Conservation (phyloP, 1,140 invertebrate genomes). For the Scylla paramamosain region DNA sequence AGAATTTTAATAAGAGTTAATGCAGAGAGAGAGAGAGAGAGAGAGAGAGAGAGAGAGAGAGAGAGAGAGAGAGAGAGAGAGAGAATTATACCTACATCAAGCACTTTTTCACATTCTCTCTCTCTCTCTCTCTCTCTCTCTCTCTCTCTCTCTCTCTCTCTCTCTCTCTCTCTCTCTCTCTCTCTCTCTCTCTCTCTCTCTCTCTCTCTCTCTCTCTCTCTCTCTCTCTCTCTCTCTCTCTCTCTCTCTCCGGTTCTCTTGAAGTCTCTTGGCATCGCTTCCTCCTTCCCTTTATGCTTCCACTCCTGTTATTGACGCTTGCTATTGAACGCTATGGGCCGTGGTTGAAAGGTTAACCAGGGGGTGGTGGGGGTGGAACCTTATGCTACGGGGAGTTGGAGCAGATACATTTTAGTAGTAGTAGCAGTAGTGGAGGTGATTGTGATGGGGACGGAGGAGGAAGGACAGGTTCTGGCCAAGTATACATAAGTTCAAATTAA, state of each 20-base stretch:
- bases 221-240: background rate
- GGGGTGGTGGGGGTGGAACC: too few relatives aligned
- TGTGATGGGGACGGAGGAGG: too few relatives aligned
- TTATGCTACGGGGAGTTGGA: too few relatives aligned
- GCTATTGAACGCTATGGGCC: too few relatives aligned
- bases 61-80: background rate
- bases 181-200: background rate
- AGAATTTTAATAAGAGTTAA: background rate
- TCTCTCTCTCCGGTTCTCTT: constrained; percentile 8
- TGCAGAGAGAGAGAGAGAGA: background rate
- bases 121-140: constrained; percentile 49
- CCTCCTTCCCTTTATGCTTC: too few relatives aligned
- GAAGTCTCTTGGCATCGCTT: background rate
- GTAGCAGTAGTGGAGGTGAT: too few relatives aligned
- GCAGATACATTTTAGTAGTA: too few relatives aligned
- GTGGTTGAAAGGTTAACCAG: too few relatives aligned
- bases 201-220: background rate
- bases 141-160: constrained; percentile 32
- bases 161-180: background rate
- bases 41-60: constrained; percentile 12
- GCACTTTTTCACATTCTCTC: too few relatives aligned
- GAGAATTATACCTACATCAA: background rate
- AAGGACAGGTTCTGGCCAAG: too few relatives aligned
- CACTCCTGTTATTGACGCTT: too few relatives aligned
- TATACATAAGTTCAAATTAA: too few relatives aligned